Evolutionary conservation across 2,113 vertebrate genomes (phyloP).

Genomic region (pig (Sus scrofa)): T2T-Sscrofa CM000816.6:94392001-94392500

Average conservation of each 20-base stretch:
- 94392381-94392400: slow-evolving; percentile 19
- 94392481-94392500: slow-evolving; percentile 18
- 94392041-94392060: no score
- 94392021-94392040: no score
- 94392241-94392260: not conserved
- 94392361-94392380: not conserved
- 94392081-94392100: not conserved
- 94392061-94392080: not conserved
- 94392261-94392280: not conserved
- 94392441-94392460: not conserved
- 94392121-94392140: not conserved
- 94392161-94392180: not conserved
- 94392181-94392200: not conserved
- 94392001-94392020: no score
- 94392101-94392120: not conserved
- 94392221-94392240: not conserved
- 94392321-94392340: not conserved
- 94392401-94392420: not conserved
- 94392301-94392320: slow-evolving; percentile 41
- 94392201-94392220: not conserved
- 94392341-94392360: not conserved
- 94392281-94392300: not conserved
- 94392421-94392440: not conserved
- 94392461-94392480: not conserved
- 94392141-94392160: not conserved